phyloP scores from a whole-genome alignment of 2,888 invertebrate genomes.

The Pyralis farinalis region DNA sequence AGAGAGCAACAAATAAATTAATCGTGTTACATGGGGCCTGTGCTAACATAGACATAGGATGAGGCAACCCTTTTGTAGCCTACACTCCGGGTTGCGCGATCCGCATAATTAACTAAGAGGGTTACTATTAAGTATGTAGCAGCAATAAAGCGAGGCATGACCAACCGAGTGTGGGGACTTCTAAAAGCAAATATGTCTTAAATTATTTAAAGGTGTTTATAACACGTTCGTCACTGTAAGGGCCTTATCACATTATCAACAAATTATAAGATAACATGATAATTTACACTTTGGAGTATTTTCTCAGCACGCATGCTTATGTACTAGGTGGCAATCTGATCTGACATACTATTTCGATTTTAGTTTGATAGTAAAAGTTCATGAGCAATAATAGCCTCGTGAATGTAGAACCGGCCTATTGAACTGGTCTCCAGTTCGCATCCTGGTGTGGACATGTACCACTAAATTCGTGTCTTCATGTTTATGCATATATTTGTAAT shows the following conservation, averaged over 20 bases:
- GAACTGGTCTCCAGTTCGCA: too few species aligned
- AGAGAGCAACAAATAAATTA: slow-evolving; percentile 58
- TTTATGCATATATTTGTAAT: too few species aligned
- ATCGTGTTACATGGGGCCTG: slow-evolving; percentile 56
- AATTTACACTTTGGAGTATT: too few species aligned
- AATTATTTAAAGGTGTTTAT: slow-evolving; percentile 46
- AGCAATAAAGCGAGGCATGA: slow-evolving; percentile 61
- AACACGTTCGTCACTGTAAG: slow-evolving; percentile 22
- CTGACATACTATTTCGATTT: too few species aligned
- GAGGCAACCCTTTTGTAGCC: slow-evolving; percentile 46
- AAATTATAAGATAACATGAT: too few species aligned
- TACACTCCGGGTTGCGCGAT: slow-evolving; percentile 44
- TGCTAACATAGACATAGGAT: slow-evolving; percentile 50
- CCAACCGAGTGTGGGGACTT: slow-evolving; percentile 44
- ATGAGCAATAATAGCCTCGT: too few species aligned
- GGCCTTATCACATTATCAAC: slow-evolving; percentile 13
- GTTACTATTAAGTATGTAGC: slow-evolving; percentile 73
- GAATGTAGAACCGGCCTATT: too few species aligned
- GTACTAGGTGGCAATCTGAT: too few species aligned
- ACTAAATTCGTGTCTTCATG: too few species aligned
- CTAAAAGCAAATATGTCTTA: slow-evolving; percentile 55
- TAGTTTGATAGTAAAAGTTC: too few species aligned
- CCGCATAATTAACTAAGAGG: slow-evolving; percentile 75
- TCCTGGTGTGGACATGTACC: too few species aligned
- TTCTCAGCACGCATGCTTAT: too few species aligned